Evolutionary conservation across 2,113 vertebrate species (phyloP).

Genomic region (Gnathonemus longibarbis): DNA sequence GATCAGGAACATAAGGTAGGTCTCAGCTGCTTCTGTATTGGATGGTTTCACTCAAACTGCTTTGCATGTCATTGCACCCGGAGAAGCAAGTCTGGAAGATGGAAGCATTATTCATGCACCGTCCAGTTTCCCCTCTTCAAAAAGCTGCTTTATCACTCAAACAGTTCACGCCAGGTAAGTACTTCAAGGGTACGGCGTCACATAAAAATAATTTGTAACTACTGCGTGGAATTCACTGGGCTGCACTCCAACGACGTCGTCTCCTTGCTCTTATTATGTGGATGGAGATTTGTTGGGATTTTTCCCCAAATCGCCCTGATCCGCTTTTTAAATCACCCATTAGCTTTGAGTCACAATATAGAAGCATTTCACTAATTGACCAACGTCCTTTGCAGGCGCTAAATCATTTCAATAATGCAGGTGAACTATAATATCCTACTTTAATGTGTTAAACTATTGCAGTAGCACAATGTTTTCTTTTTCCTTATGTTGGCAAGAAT

Average conservation of each 20-base stretch:
- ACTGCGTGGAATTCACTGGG: not conserved
- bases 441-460: not conserved
- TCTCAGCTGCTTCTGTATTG: not conserved
- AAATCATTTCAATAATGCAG: not conserved
- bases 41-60: not conserved
- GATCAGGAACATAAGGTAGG: not conserved
- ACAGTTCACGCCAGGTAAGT: not conserved
- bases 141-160: not conserved
- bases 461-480: not conserved
- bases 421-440: not conserved
- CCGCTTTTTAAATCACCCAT: not conserved
- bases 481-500: not conserved
- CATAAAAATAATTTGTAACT: slow-evolving; percentile 1
- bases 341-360: not conserved
- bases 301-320: not conserved
- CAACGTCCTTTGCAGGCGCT: not conserved
- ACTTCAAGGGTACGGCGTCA: not conserved
- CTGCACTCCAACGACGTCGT: not conserved
- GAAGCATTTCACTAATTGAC: not conserved
- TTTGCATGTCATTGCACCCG: not conserved
- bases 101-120: not conserved
- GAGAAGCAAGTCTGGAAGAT: not conserved
- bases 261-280: not conserved
- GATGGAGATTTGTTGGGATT: not conserved
- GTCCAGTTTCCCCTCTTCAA: not conserved